Conservation (phyloP, 2,113 vertebrate species). For the Sceloporus undulatus region DNA sequence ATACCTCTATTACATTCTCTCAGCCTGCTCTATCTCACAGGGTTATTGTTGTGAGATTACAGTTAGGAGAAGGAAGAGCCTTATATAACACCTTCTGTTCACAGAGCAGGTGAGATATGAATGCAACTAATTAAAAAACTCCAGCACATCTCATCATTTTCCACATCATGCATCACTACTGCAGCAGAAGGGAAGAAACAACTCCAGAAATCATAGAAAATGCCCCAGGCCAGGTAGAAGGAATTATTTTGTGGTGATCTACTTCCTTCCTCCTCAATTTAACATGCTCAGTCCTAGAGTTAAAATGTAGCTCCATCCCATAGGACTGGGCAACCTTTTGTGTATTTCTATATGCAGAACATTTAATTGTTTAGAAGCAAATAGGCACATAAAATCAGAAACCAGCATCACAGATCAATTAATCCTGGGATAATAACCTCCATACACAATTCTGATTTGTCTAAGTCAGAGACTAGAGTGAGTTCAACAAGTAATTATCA, state of each 20-base stretch:
- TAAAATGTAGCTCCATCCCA: background rate
- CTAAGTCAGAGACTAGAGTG: background rate
- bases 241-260: background rate
- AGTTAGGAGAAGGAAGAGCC: too few relatives aligned
- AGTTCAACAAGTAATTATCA: background rate
- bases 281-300: background rate
- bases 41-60: too few relatives aligned
- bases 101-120: background rate
- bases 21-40: too few relatives aligned
- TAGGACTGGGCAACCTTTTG: background rate
- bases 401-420: background rate
- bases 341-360: background rate
- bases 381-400: background rate
- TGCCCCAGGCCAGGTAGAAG: background rate
- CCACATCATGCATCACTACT: background rate
- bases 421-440: background rate
- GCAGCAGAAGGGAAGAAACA: background rate
- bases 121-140: background rate
- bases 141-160: too few relatives aligned
- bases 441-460: background rate
- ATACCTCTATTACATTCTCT: too few relatives aligned
- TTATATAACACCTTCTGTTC: background rate
- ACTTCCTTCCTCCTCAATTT: background rate
- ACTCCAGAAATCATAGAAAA: background rate
- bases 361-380: background rate